A percentile compares a stretch with the other conserved stretches of the same genome.
Evolutionary conservation across 2,113 vertebrate genomes (phyloP).

Genomic region (Takifugu flavidus): DNA sequence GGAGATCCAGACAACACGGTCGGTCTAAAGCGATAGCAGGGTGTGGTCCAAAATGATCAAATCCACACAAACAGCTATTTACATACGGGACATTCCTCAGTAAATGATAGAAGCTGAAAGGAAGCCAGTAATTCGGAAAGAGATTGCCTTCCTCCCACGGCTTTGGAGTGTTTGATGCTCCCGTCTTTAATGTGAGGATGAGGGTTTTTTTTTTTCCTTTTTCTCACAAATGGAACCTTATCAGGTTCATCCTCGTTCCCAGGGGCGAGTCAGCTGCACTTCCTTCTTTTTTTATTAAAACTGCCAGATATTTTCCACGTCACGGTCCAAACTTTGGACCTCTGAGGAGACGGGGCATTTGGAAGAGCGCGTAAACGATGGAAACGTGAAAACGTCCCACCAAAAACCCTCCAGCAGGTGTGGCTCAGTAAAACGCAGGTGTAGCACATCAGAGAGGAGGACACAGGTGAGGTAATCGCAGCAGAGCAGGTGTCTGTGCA

Average conservation of each 20-base stretch:
- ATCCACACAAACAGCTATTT: conserved; percentile 36
- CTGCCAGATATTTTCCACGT: neutral
- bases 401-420: too few species aligned
- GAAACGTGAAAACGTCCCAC: too few species aligned
- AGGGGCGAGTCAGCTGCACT: neutral
- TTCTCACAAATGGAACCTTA: neutral
- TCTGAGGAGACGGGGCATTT: too few species aligned
- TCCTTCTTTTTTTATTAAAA: neutral
- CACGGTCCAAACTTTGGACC: neutral
- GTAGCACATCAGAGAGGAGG: too few species aligned
- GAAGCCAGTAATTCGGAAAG: conserved; percentile 41
- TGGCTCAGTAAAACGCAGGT: too few species aligned
- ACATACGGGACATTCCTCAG: conserved; percentile 31
- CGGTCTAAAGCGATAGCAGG: conserved; percentile 17
- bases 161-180: conserved; percentile 22
- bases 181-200: conserved; percentile 18
- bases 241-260: conserved; percentile 1
- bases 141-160: conserved; percentile 26
- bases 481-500: too few species aligned
- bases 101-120: conserved; percentile 36
- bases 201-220: neutral
- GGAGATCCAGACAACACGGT: conserved; percentile 6
- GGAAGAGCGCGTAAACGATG: too few species aligned
- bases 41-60: conserved; percentile 36
- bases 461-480: too few species aligned